Percentiles rank a stretch among this genome's conserved stretches.
Evolutionary conservation across 2,888 invertebrate species (phyloP).

Genomic region (Tachystola acroxantha): DNA sequence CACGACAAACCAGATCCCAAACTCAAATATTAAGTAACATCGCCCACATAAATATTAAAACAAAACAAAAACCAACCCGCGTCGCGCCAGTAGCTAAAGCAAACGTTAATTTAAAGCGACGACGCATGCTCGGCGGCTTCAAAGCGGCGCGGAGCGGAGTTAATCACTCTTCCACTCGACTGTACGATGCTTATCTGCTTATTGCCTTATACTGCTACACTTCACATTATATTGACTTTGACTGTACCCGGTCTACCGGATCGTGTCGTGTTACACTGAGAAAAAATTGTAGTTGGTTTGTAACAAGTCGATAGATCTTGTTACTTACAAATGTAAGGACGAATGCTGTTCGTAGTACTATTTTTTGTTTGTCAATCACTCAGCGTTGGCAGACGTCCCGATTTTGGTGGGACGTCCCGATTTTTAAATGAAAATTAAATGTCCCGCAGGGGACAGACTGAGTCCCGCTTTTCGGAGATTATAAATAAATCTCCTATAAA

Average conservation of each 20-base stretch:
- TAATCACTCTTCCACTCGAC: slow-evolving; percentile 61
- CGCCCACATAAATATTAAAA: slow-evolving; percentile 22
- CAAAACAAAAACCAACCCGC: slow-evolving; percentile 20
- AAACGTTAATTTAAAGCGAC: slow-evolving; percentile 37
- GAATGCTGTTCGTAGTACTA: too few species aligned
- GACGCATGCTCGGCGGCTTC: slow-evolving; percentile 25
- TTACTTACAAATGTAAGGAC: too few species aligned
- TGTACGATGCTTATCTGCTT: slow-evolving; percentile 58
- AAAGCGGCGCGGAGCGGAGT: slow-evolving; percentile 19
- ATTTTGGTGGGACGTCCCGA: too few species aligned
- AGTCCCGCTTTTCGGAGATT: too few species aligned
- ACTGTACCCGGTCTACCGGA: slow-evolving; percentile 34
- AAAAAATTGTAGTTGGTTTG: slow-evolving; percentile 17
- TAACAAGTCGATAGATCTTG: too few species aligned
- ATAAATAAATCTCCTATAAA: too few species aligned
- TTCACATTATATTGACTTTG: slow-evolving; percentile 48
- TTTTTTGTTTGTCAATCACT: too few species aligned
- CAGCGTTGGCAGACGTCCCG: too few species aligned
- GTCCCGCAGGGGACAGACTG: too few species aligned
- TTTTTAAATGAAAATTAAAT: too few species aligned
- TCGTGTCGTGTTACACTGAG: slow-evolving; percentile 24
- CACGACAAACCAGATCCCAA: too few species aligned
- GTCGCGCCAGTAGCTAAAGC: slow-evolving; percentile 23
- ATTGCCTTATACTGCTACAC: slow-evolving; percentile 34
- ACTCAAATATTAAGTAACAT: slow-evolving; percentile 19